These are phyloP conservation scores for Entomobrya proxima DNA, from an alignment of 2,888 invertebrate genomes.

Conservation along the genomic window DNA sequence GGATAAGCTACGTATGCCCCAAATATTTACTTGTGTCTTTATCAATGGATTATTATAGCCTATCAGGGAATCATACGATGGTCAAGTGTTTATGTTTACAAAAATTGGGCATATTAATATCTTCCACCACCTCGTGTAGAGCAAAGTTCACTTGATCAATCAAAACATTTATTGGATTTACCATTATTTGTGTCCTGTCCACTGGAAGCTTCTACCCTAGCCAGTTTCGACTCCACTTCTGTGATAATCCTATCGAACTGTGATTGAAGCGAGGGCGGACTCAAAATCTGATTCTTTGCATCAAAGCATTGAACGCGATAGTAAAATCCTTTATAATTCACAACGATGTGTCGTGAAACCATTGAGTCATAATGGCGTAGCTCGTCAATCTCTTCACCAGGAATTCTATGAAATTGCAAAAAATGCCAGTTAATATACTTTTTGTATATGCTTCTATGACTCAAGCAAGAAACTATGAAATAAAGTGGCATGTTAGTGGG, in stretches of 20 bases:
- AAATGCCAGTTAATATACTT: too few relatives aligned
- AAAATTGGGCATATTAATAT: neutral
- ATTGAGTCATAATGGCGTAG: slow-evolving; percentile 77
- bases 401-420: slow-evolving; percentile 77
- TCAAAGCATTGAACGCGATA: slow-evolving; percentile 78
- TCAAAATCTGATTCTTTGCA: slow-evolving; percentile 77
- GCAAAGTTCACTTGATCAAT: slow-evolving; percentile 2
- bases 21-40: slow-evolving; percentile 5
- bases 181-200: slow-evolving; percentile 38
- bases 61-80: too few relatives aligned
- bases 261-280: slow-evolving; percentile 77
- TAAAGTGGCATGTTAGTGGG: neutral
- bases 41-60: neutral
- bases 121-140: too few relatives aligned
- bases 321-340: slow-evolving; percentile 78
- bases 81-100: neutral
- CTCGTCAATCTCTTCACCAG: slow-evolving; percentile 78
- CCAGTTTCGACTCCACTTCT: slow-evolving; percentile 76
- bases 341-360: slow-evolving; percentile 78
- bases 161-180: neutral
- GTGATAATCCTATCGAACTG: slow-evolving; percentile 78
- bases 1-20: neutral
- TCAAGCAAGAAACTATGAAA: too few relatives aligned
- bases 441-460: too few relatives aligned
- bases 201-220: slow-evolving; percentile 1